Conservation (phyloP, 2,797 vertebrate genomes). For the Thripadectes ignobilis region DNA sequence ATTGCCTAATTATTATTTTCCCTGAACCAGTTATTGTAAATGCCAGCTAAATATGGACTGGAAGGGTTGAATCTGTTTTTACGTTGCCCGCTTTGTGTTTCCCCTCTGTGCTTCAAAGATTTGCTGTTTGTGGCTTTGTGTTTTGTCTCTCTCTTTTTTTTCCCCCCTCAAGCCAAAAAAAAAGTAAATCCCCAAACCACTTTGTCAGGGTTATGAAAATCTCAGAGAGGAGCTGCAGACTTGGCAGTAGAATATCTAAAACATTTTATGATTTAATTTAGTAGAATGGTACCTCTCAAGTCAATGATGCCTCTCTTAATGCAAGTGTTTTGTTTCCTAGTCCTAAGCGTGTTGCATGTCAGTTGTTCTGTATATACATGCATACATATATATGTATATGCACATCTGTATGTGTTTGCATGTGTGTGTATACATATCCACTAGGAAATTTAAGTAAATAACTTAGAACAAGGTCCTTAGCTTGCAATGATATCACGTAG, state of each 20-base stretch:
- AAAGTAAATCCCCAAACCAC: neutral
- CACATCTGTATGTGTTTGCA: fast-evolving
- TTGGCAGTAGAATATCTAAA: neutral
- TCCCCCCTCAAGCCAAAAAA: neutral
- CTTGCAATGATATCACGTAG: neutral
- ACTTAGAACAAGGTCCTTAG: neutral
- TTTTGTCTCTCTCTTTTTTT: neutral
- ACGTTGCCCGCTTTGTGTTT: neutral
- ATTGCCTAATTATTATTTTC: neutral
- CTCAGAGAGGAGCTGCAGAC: neutral
- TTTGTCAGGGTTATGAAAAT: neutral
- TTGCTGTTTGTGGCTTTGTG: neutral
- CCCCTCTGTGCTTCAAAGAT: neutral
- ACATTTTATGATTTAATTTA: neutral
- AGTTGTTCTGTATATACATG: neutral
- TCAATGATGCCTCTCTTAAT: neutral
- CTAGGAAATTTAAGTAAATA: neutral
- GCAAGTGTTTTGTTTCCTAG: neutral
- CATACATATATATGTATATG: neutral
- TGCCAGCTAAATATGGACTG: neutral
- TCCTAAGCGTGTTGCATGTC: neutral
- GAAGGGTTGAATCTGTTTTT: neutral
- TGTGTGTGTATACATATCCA: neutral
- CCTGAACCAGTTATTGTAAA: neutral
- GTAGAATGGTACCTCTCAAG: neutral